These are phyloP conservation scores for Pomacea maculata DNA, from an alignment of 1,140 invertebrate species.

Conservation along the genomic window DNA sequence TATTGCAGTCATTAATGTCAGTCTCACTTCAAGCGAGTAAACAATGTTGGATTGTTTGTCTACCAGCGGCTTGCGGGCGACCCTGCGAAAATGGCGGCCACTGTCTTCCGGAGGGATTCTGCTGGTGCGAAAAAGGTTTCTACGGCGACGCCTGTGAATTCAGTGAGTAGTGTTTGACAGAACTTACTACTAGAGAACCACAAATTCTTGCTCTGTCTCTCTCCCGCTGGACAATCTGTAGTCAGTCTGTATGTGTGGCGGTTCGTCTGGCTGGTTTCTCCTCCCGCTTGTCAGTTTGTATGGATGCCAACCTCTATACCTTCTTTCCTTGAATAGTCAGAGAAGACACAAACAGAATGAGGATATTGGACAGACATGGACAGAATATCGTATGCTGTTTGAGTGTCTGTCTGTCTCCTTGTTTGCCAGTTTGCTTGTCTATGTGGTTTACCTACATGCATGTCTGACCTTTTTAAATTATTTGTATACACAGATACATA, in stretches of 20 bases:
- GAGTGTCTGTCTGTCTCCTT: background rate
- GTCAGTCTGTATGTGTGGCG: background rate
- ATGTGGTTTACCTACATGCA: background rate
- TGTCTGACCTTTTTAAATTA: background rate
- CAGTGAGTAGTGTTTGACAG: conserved; percentile 69
- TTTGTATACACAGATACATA: background rate
- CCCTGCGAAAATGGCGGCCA: conserved; percentile 56
- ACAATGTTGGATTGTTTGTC: background rate
- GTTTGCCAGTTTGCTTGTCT: background rate
- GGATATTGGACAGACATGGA: background rate
- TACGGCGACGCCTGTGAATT: conserved; percentile 68
- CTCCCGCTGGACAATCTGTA: background rate
- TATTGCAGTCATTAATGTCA: too few species aligned
- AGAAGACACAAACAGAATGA: background rate
- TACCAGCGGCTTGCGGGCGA: conserved; percentile 50
- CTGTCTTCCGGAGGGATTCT: conserved; percentile 51
- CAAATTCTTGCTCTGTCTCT: background rate
- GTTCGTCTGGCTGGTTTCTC: background rate
- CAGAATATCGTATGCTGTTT: background rate
- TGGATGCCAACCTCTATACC: background rate
- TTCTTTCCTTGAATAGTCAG: background rate
- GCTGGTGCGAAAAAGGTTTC: conserved; percentile 55
- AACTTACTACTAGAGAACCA: background rate
- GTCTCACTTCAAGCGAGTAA: too few species aligned
- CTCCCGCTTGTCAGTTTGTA: background rate